Evolutionary conservation across 2,113 vertebrate genomes (phyloP).

Genomic region (Haemorhous mexicanus): DNA sequence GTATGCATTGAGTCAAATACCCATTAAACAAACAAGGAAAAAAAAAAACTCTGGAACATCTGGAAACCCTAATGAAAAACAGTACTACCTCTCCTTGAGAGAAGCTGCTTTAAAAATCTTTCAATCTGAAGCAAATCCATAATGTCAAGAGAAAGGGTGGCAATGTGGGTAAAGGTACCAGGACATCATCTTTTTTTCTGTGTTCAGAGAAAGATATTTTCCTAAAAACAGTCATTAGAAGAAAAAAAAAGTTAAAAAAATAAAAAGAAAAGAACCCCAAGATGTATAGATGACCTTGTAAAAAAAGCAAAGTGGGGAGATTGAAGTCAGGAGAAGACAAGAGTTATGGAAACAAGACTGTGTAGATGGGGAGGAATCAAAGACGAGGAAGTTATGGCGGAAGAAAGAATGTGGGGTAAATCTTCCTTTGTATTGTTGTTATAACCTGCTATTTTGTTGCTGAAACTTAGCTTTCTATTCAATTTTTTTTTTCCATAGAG

Average conservation of each 20-base stretch:
- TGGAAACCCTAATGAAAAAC: not conserved
- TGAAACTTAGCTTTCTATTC: not conserved
- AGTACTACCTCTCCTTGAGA: not conserved
- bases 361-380: not conserved
- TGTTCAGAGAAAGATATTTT: not conserved
- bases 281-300: not conserved
- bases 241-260: too few relatives aligned
- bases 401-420: not conserved
- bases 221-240: not conserved
- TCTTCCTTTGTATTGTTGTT: not conserved
- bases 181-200: not conserved
- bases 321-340: not conserved
- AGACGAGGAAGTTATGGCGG: not conserved
- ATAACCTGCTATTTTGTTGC: not conserved
- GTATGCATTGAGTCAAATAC: not conserved
- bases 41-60: not conserved
- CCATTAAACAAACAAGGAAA: not conserved
- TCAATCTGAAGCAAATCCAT: not conserved
- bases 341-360: not conserved
- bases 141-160: not conserved
- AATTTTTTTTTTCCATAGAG: not conserved
- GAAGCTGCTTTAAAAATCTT: not conserved
- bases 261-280: rapidly evolving
- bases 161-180: rapidly evolving
- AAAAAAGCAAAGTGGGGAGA: not conserved